phyloP scores from a whole-genome alignment of 2,113 vertebrate genomes.

The Emydocephalus ijimae region DNA sequence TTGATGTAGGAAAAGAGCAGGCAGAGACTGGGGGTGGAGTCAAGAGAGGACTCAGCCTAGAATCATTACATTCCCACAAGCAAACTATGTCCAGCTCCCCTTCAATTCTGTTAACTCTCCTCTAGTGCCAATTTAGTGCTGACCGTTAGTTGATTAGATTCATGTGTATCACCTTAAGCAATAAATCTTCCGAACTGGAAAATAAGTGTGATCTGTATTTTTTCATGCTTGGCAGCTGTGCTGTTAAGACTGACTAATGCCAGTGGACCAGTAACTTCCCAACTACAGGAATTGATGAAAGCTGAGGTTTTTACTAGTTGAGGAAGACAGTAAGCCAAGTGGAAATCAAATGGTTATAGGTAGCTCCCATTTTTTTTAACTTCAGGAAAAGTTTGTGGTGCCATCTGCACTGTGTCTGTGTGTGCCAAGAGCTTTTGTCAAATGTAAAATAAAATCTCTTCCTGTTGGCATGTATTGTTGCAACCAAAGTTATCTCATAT shows the following conservation, averaged over 20 bases:
- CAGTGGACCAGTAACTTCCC: neutral
- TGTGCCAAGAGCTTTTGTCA: conserved; percentile 1
- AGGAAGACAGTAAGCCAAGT: conserved; percentile 11
- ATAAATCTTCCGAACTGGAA: neutral
- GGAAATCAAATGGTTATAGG: neutral
- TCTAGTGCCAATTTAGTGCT: neutral
- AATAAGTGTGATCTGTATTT: neutral
- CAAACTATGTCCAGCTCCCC: neutral
- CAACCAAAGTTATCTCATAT: neutral
- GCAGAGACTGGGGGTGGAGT: neutral
- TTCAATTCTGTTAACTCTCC: neutral
- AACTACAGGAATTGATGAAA: neutral
- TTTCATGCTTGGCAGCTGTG: neutral
- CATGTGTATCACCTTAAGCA: neutral
- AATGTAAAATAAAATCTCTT: conserved; percentile 22
- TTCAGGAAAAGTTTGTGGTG: neutral
- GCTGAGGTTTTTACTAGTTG: neutral
- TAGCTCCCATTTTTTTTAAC: conserved; percentile 3
- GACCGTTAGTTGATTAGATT: neutral
- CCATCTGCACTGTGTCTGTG: conserved; percentile 2
- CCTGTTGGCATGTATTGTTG: neutral
- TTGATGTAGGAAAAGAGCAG: neutral
- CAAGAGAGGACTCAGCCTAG: neutral
- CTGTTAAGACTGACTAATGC: conserved; percentile 7
- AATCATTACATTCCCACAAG: neutral